Percentiles rank a stretch among this genome's conserved stretches.
Conservation (phyloP, 2,113 vertebrate species). For the Psittacara wagleri region DNA sequence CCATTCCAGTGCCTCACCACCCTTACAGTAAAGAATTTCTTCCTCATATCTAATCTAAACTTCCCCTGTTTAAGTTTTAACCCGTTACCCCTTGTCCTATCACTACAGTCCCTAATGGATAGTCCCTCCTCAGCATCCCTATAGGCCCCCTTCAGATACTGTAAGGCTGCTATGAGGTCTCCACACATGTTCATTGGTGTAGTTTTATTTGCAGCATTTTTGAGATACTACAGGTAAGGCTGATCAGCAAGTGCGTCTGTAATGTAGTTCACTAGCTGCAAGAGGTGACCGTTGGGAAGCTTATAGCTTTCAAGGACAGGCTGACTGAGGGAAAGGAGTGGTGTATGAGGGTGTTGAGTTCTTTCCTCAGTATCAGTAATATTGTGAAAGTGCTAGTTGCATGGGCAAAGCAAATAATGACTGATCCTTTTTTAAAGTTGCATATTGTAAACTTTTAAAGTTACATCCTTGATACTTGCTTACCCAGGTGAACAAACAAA, state of each 20-base stretch:
- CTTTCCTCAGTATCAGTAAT: not conserved
- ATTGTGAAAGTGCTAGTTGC: not conserved
- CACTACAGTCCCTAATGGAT: no score
- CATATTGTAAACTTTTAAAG: not conserved
- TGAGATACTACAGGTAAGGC: conserved; percentile 24
- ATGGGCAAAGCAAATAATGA: not conserved
- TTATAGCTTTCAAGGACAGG: conserved; percentile 34
- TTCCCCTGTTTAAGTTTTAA: no score
- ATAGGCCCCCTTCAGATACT: no score
- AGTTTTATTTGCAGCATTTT: conserved; percentile 52
- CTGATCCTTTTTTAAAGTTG: not conserved
- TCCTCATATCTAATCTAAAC: no score
- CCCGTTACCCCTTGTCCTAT: no score
- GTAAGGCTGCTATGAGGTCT: no score
- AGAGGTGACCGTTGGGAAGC: conserved; percentile 1
- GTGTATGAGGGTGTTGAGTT: not conserved
- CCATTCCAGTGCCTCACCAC: no score
- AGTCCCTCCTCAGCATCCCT: no score
- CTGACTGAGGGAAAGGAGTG: not conserved
- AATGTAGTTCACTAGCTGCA: not conserved
- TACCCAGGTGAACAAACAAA: not conserved
- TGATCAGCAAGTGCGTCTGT: conserved; percentile 7
- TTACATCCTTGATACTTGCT: not conserved
- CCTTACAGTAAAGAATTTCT: no score
- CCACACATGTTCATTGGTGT: not conserved